Conservation (phyloP, 2,113 vertebrate species). For the Cavia aperea region DNA sequence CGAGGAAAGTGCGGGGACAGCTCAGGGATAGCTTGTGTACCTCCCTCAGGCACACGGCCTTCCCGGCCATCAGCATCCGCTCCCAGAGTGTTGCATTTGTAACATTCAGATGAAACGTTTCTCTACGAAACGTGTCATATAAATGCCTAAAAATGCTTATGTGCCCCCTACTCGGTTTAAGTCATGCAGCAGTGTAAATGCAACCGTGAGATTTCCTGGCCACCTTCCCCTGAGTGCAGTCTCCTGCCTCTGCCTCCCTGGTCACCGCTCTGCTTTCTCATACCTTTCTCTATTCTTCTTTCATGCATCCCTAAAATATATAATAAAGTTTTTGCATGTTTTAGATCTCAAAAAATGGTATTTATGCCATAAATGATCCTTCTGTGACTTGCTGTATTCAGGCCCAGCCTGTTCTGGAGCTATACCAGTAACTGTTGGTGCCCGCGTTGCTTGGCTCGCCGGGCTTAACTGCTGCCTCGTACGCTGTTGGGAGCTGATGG, state of each 20-base stretch:
- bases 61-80: too few species aligned
- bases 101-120: not conserved
- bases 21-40: too few species aligned
- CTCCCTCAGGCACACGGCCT: not conserved
- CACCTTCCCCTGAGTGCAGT: not conserved
- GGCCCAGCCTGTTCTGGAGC: not conserved
- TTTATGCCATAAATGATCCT: not conserved
- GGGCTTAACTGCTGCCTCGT: not conserved
- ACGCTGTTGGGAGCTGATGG: not conserved
- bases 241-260: not conserved
- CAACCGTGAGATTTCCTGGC: not conserved
- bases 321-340: not conserved
- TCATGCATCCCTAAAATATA: not conserved
- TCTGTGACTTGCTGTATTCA: not conserved
- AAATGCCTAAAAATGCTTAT: not conserved
- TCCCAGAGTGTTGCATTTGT: not conserved
- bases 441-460: not conserved
- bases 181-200: not conserved
- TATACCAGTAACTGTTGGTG: not conserved
- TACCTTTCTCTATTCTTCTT: not conserved
- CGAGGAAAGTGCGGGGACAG: not conserved
- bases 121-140: not conserved
- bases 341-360: not conserved
- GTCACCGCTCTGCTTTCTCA: not conserved
- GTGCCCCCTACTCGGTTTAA: not conserved